Evolutionary conservation across 2,113 vertebrate genomes (phyloP).

Genomic region (Pycnonotus jocosus): DNA sequence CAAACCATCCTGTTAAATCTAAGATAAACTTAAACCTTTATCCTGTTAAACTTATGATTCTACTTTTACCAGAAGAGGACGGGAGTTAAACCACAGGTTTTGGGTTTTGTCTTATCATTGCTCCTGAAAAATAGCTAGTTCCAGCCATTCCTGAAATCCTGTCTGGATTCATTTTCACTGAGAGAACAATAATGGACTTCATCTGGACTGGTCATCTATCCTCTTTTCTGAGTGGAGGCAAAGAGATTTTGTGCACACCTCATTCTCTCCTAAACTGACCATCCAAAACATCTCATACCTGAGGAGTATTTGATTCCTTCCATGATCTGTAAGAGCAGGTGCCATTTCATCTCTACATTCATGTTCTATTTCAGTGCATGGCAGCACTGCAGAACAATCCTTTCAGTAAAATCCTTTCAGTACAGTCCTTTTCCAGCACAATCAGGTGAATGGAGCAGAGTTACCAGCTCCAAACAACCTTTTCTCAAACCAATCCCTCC

Average conservation of each 20-base stretch:
- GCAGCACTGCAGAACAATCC: background rate
- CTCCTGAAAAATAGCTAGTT: background rate
- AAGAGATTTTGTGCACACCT: background rate
- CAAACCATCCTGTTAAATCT: background rate
- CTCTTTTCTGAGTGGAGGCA: background rate
- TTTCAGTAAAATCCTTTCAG: background rate
- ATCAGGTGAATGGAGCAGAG: background rate
- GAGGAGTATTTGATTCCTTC: background rate
- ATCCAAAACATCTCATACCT: background rate
- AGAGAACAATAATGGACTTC: background rate
- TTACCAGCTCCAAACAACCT: background rate
- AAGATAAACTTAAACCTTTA: background rate
- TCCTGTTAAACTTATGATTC: background rate
- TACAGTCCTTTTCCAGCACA: background rate
- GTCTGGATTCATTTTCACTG: background rate
- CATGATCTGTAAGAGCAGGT: rapidly evolving
- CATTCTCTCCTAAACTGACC: background rate
- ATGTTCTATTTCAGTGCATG: background rate
- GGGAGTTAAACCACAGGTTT: background rate
- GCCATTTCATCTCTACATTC: background rate
- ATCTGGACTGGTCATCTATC: background rate
- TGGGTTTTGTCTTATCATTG: background rate
- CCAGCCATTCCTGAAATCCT: background rate
- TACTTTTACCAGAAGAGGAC: background rate
- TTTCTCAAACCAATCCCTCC: background rate